phyloP scores from a whole-genome alignment of 2,888 invertebrate genomes.

The Lasioglossum marginatum region DNA sequence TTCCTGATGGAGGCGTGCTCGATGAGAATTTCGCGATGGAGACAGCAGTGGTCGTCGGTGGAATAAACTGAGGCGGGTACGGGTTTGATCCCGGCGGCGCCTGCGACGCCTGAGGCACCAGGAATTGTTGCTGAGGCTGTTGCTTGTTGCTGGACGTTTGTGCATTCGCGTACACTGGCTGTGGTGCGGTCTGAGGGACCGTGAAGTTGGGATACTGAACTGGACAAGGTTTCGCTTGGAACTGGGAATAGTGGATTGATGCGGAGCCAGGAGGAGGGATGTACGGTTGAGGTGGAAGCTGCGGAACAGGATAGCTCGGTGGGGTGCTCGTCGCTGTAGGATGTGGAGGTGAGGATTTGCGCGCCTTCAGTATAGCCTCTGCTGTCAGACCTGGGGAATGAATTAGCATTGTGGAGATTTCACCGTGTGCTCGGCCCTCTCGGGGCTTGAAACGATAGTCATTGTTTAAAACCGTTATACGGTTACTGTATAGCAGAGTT shows the following conservation, averaged over 20 bases:
- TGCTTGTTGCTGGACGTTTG: constrained; percentile 43
- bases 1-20: constrained; percentile 66
- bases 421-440: not conserved
- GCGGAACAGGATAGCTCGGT: constrained; percentile 73
- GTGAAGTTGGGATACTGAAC: constrained; percentile 76
- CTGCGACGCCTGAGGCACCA: constrained; percentile 74
- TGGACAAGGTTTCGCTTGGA: constrained; percentile 74
- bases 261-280: constrained; percentile 82
- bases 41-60: constrained; percentile 72
- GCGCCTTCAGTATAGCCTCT: constrained; percentile 79
- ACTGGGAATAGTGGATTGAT: constrained; percentile 79
- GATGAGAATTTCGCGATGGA: constrained; percentile 69
- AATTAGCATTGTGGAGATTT: not conserved
- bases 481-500: too few species aligned
- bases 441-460: too few species aligned
- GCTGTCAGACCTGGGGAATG: constrained; percentile 78
- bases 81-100: constrained; percentile 83
- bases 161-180: constrained; percentile 49
- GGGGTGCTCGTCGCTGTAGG: constrained; percentile 54
- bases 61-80: constrained; percentile 81
- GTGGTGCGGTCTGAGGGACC: constrained; percentile 64
- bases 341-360: constrained; percentile 74
- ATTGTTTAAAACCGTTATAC: not conserved
- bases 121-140: constrained; percentile 53
- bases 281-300: constrained; percentile 82